Conservation (phyloP, 1,140 invertebrate species). For the Sesamia nonagrioides region DNA sequence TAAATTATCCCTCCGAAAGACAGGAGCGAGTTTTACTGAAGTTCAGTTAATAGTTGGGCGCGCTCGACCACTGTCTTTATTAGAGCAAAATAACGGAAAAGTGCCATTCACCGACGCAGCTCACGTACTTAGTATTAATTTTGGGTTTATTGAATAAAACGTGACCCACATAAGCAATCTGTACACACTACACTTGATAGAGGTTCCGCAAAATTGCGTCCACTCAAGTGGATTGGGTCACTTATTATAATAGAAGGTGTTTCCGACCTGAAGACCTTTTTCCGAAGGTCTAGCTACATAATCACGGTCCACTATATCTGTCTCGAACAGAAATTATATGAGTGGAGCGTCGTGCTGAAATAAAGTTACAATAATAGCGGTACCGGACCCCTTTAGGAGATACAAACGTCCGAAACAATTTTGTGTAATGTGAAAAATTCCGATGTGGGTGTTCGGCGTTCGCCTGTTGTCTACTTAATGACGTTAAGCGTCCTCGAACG, state of each 20-base stretch:
- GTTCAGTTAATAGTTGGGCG: constrained; percentile 55
- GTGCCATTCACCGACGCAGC: constrained; percentile 61
- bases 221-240: constrained; percentile 66
- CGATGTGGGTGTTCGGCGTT: constrained; percentile 46
- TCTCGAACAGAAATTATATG: constrained; percentile 25
- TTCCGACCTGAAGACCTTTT: constrained; percentile 50
- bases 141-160: constrained; percentile 83
- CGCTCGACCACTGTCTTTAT: constrained; percentile 64
- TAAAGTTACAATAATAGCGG: constrained; percentile 26
- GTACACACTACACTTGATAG: constrained; percentile 60
- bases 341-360: background rate
- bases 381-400: constrained; percentile 14
- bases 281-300: constrained; percentile 39
- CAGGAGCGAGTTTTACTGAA: constrained; percentile 26
- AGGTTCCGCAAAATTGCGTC: constrained; percentile 63
- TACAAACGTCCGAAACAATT: constrained; percentile 44
- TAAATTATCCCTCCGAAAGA: constrained; percentile 32
- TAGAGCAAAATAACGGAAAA: constrained; percentile 69
- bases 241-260: constrained; percentile 61
- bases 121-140: constrained; percentile 81
- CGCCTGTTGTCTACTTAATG: constrained; percentile 51
- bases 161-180: constrained; percentile 74
- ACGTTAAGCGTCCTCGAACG: constrained; percentile 50
- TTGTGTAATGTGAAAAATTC: constrained; percentile 46
- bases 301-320: constrained; percentile 30